phyloP scores from a whole-genome alignment of 2,113 vertebrate genomes.

The Elgaria multicarinata region DNA sequence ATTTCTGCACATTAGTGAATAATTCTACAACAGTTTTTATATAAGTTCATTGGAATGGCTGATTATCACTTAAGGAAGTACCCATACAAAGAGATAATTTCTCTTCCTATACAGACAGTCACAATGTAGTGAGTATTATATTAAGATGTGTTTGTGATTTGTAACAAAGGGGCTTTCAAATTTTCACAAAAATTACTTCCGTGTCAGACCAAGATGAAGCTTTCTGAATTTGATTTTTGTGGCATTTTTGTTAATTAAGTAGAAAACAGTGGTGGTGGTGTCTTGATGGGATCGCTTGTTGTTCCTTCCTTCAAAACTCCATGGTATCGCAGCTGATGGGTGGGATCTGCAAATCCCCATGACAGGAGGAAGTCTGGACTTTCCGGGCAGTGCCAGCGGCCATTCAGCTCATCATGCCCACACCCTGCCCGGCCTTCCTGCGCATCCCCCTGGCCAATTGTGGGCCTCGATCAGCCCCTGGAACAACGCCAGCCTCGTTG shows the following conservation, averaged over 20 bases:
- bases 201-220: neutral
- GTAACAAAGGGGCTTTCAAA: neutral
- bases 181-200: neutral
- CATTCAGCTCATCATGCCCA: no score
- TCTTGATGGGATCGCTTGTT: no score
- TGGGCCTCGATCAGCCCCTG: no score
- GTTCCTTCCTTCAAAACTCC: no score
- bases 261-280: no score
- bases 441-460: no score
- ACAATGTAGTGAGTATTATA: slow-evolving; percentile 35
- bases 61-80: slow-evolving; percentile 23
- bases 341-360: no score
- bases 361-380: no score
- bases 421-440: no score
- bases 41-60: neutral
- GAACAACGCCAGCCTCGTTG: no score
- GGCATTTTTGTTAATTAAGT: neutral
- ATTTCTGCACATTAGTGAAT: slow-evolving; percentile 44
- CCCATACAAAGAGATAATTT: slow-evolving; percentile 34
- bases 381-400: no score
- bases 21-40: slow-evolving; percentile 37
- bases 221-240: neutral
- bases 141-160: slow-evolving; percentile 6
- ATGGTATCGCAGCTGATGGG: no score
- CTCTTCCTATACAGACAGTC: slow-evolving; percentile 35